Evolutionary conservation across 1,140 invertebrate genomes (phyloP), one percentile per base, ranked within the genome.

Genomic region (Nautilus pompilius): DNA sequence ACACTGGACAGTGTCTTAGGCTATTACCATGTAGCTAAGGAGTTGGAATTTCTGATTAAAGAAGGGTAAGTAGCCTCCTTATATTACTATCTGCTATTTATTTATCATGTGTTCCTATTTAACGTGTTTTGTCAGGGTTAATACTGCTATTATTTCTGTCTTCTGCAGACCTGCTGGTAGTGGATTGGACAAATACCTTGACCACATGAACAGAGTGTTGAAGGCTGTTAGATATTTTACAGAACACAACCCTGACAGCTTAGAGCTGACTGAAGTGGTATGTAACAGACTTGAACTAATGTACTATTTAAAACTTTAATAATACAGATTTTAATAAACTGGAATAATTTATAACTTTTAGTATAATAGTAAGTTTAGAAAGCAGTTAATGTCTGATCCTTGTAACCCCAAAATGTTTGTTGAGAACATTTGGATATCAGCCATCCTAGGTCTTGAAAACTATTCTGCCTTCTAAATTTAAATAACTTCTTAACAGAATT

Each of bases 201-300:
- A 90, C 72, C 90, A 92, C 3, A 88, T 98, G 83, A 91, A 93
- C 74, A 89, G 90, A 73, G 83, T 98, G 41, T 88, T 92, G 54
- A 90, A 90, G 68, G 94, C 95, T 54, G 89, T 93, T 73, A 88
- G 88, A 36, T 98, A 96, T 80, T 98, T 99, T 82, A 89, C 93
- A 74, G 91, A 92, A 76, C 91, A 95, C 77, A 96, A 96, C 83
- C 92, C 93, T 2, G 91, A 93, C 76, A 95, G 93, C 79, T 91
- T 95, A 30, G 95, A 98, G 84, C 80, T 97, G 56, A 91, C 95
- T 76, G 96, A 96, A 85, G 90, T 98, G 56, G 90, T 93, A 75
- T 86, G 75, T 70, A 58, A 36, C 10, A 5, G 46, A 20, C 5
- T 41, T 15, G n/a, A 41, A 13, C n/a, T 41, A 41, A 1, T 41